Evolutionary conservation across 2,888 invertebrate genomes (phyloP).

Genomic region (Drosophila putrida): DNA sequence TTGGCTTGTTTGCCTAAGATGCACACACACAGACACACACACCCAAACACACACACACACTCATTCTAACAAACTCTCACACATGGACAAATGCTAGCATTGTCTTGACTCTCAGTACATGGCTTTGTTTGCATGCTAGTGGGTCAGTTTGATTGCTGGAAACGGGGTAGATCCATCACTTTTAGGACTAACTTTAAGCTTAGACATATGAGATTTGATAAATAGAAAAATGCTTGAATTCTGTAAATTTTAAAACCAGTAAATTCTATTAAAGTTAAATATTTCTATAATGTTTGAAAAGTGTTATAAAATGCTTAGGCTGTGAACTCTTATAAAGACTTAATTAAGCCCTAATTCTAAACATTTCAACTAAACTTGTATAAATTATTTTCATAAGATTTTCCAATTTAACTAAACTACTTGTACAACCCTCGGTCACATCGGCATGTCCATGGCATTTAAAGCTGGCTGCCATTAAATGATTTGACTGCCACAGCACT

Average conservation of each 20-base stretch:
- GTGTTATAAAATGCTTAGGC: neutral
- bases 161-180: slow-evolving; percentile 35
- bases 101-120: slow-evolving; percentile 66
- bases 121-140: slow-evolving; percentile 72
- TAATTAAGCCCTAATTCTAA: too few relatives aligned
- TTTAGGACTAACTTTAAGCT: slow-evolving; percentile 1
- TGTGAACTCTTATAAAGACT: too few relatives aligned
- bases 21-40: slow-evolving; percentile 50
- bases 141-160: slow-evolving; percentile 50
- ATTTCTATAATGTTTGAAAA: neutral
- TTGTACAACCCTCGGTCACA: slow-evolving; percentile 36
- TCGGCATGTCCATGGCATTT: slow-evolving; percentile 52
- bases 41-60: slow-evolving; percentile 29
- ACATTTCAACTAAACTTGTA: too few relatives aligned
- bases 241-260: too few relatives aligned
- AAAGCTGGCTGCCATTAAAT: slow-evolving; percentile 66
- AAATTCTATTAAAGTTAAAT: too few relatives aligned
- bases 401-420: slow-evolving; percentile 9
- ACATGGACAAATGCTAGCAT: slow-evolving; percentile 39
- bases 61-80: slow-evolving; percentile 19
- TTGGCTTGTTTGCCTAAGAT: slow-evolving; percentile 78
- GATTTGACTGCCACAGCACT: slow-evolving; percentile 69
- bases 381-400: neutral
- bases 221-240: neutral
- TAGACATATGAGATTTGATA: neutral